These are phyloP conservation scores for Ecliptopera silaceata DNA, from an alignment of 2,888 invertebrate genomes.

Conservation along the genomic window DNA sequence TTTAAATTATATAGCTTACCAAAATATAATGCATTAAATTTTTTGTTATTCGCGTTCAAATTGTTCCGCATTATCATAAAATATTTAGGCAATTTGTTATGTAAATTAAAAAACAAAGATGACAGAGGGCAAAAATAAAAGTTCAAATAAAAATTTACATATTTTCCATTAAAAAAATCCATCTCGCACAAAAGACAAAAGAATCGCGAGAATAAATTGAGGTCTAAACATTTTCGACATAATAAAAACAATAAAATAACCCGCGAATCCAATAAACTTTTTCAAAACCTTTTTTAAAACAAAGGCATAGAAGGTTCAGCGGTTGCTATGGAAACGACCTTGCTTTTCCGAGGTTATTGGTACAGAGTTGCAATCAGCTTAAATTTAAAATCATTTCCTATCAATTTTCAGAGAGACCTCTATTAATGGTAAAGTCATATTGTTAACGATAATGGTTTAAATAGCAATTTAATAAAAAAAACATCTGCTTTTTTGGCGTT, in stretches of 20 bases:
- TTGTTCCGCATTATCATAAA: no score
- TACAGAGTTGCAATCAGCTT: constrained; percentile 23
- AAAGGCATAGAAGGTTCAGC: constrained; percentile 13
- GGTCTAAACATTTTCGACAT: constrained; percentile 15
- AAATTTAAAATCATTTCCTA: no score
- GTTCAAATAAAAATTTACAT: constrained; percentile 11
- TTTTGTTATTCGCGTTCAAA: no score
- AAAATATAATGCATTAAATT: no score
- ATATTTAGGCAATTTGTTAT: not conserved
- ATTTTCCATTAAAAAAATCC: constrained; percentile 15
- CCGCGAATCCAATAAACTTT: constrained; percentile 44
- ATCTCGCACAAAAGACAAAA: constrained; percentile 14
- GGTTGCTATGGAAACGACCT: constrained; percentile 37
- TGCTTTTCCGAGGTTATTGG: constrained; percentile 25
- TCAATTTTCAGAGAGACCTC: no score
- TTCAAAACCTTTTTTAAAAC: constrained; percentile 41
- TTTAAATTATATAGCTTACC: no score
- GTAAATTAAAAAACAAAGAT: not conserved
- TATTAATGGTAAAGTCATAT: no score
- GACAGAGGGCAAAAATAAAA: not conserved
- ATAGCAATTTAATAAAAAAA: no score
- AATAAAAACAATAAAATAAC: constrained; percentile 18
- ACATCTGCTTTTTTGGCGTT: no score
- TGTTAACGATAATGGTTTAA: no score
- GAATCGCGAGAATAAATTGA: constrained; percentile 19